These are phyloP conservation scores for Ibidorhyncha struthersii DNA, from an alignment of 2,113 vertebrate genomes.

Conservation along the genomic window DNA sequence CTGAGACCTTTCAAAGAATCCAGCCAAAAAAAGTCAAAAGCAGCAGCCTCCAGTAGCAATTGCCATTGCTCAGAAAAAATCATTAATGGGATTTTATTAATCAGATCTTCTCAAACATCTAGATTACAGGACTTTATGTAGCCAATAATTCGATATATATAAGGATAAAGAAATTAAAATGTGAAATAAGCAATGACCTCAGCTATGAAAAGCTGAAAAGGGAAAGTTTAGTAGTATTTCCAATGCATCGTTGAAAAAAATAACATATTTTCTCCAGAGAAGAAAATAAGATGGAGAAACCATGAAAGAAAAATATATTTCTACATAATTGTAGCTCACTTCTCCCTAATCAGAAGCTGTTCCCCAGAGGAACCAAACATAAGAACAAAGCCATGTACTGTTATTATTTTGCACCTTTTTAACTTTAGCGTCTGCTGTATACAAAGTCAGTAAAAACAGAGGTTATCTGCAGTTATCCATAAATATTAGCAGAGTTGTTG, in stretches of 20 bases:
- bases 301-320: neutral
- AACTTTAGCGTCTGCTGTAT: neutral
- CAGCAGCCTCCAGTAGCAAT: neutral
- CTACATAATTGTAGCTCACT: neutral
- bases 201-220: neutral
- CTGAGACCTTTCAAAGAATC: neutral
- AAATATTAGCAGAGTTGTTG: neutral
- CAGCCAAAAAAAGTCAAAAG: neutral
- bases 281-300: neutral
- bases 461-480: neutral
- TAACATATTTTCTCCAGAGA: neutral
- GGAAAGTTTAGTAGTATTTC: neutral
- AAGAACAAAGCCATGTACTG: neutral
- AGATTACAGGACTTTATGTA: neutral
- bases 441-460: neutral
- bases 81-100: neutral
- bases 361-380: neutral
- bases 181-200: neutral
- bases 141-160: neutral
- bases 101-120: neutral
- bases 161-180: neutral
- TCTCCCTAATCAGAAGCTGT: neutral
- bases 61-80: neutral
- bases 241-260: neutral
- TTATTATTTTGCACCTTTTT: neutral